Evolutionary conservation across 2,797 vertebrate species (phyloP), one percentile per base, ranked within the genome.

Genomic region (Tarsius wallacei): DNA sequence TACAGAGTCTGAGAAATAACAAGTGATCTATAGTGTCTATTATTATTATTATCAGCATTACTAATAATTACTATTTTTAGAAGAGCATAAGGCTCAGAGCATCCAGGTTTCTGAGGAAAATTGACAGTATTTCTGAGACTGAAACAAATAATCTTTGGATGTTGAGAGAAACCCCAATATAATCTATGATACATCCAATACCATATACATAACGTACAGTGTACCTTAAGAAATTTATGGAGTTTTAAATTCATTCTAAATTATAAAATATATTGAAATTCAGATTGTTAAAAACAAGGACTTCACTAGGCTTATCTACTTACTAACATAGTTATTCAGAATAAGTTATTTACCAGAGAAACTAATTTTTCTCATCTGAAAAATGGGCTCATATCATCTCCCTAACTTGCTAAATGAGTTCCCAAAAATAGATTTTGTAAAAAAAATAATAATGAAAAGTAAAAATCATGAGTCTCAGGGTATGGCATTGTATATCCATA

Each of bases 381-480:
- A 91, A 96, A n/a, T 57, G 33, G 51, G 68, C 17, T 92, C 51
- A 31, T 77, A 22, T 70, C 76, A 2, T n/a, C 26, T 89, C 22
- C 57, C 31, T 87, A 59, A 24, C 1, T 71, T 42, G 17, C 51
- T 66, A 76, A 57, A 80, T 68, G 19, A 86, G 80, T 12, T 33
- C 13, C 11, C 33, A 93, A 49, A 80, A 10, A 55, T 73, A 1
- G 17, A 92, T 26, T 88, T 49, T 68, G 70, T 73, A 94, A 91
- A 57, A 55, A 17, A 59, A 55, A 47, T 14, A 68, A 53, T 9
- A 68, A 47, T n/a, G 21, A 47, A n/a, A 87, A 61, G 59, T 42
- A 36, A 61, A 49, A 83, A 36, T 1, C 6, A 5, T 31, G 19
- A 7, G 14, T 81, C 61, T 89, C 14, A 55, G 7, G 13, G 36